Percentiles rank a stretch among this genome's conserved stretches.
phyloP scores from a whole-genome alignment of 2,797 vertebrate species.

The Enteromius trimaculatus region DNA sequence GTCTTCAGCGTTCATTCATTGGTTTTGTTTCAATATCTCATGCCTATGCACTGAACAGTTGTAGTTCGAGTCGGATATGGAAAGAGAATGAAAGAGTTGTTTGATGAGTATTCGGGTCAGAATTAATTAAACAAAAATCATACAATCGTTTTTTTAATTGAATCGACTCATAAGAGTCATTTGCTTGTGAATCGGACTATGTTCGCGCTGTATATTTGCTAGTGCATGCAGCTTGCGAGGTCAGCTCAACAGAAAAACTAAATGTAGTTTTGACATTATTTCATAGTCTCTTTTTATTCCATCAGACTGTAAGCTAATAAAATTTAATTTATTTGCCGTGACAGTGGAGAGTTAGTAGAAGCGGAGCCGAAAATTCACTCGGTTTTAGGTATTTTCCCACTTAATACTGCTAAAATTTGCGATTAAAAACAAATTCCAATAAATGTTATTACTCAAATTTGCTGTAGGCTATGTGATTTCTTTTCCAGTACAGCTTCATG shows the following conservation, averaged over 20 bases:
- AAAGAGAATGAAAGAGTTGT: background rate
- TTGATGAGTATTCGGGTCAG: background rate
- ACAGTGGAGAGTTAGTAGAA: background rate
- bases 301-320: background rate
- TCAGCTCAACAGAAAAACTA: background rate
- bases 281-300: background rate
- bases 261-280: background rate
- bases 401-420: background rate
- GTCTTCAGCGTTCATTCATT: background rate
- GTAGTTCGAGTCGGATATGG: background rate
- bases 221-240: background rate
- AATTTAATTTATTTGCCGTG: background rate
- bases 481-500: background rate
- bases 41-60: background rate
- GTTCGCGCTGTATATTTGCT: background rate
- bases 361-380: background rate
- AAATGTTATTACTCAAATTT: background rate
- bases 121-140: background rate
- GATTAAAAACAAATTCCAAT: background rate
- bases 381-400: background rate
- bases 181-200: background rate
- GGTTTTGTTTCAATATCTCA: background rate
- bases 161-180: background rate
- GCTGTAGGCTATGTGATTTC: background rate
- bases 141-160: background rate